Conservation (phyloP, 2,113 vertebrate genomes). For the Anthoscopus minutus region DNA sequence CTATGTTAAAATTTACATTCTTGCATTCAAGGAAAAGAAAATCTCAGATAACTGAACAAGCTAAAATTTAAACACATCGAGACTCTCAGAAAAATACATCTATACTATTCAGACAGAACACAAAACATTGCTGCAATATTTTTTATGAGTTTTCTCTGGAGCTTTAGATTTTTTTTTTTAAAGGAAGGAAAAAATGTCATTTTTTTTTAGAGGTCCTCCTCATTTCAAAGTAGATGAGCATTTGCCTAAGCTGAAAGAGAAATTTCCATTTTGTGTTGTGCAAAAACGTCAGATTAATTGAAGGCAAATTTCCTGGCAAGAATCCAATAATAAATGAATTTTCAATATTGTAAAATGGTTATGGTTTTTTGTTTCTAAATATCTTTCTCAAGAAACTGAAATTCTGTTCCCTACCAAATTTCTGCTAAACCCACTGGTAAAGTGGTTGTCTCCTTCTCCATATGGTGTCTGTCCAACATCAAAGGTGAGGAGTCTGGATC, state of each 20-base stretch:
- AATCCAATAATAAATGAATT: background rate
- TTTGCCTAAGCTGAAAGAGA: background rate
- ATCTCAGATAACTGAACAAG: background rate
- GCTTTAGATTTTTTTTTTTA: background rate
- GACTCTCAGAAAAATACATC: background rate
- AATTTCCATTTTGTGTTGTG: background rate
- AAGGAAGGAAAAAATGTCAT: background rate
- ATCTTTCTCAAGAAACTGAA: background rate
- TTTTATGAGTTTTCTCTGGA: background rate
- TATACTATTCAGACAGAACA: background rate
- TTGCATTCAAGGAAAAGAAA: background rate
- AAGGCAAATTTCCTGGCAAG: background rate
- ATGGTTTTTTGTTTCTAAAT: background rate
- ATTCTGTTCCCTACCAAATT: background rate
- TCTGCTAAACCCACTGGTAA: background rate
- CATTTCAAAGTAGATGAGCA: background rate
- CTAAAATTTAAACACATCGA: background rate
- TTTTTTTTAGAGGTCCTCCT: background rate
- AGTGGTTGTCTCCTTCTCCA: background rate
- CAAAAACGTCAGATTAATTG: background rate
- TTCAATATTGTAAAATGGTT: background rate
- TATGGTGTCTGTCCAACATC: background rate
- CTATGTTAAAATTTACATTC: background rate
- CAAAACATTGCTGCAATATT: background rate
- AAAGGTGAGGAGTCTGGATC: background rate